Evolutionary conservation across 1,140 invertebrate species (phyloP), one percentile per base, ranked within the genome.

Genomic region (Bicyclus anynana): DNA sequence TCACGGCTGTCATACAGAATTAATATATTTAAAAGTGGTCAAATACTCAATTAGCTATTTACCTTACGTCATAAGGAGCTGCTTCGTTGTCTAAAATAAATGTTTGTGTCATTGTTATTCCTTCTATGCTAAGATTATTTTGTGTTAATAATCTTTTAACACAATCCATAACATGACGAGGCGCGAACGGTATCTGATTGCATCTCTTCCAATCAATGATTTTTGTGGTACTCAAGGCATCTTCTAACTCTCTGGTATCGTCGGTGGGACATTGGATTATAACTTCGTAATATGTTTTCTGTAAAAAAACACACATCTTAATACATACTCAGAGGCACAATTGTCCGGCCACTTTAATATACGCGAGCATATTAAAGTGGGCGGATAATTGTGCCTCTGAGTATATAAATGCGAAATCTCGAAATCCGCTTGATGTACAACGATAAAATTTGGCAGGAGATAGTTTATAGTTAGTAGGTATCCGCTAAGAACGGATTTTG

Each of bases 161-260:
- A 27, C 62, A 57, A 14, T 67, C 48, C 38, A 57, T 37, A 2
- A 75, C 29, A 38, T 79, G 62, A 23, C 48, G 44, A 1, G 67
- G 69, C 1, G 65, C 26, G 35, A 59, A 79, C 0, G 68, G 62
- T 5, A 73, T 40, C 37, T 68, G 44, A 14, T 69, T 18, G 18
- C 33, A 2, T 49, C 46, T 29, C 1, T 29, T 49, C 72, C 77
- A 79, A 14, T 80, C 62, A 42, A 83, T 70, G 5, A 73, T 18
- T 33, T 74, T 64, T 2, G 77, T 80, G 4, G 42, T 52, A 38
- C 33, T 53, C 5, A 83, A 46, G 5, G 75, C 72, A 13, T 74
- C 53, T 63, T 74, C 62, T 0, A 83, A 56, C 51, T 69, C 55
- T 14, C 50, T 58, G 5, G 72, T 79, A 29, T 75, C 72, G 47